Conservation (phyloP, 2,113 vertebrate species). For the Piaya cayana region DNA sequence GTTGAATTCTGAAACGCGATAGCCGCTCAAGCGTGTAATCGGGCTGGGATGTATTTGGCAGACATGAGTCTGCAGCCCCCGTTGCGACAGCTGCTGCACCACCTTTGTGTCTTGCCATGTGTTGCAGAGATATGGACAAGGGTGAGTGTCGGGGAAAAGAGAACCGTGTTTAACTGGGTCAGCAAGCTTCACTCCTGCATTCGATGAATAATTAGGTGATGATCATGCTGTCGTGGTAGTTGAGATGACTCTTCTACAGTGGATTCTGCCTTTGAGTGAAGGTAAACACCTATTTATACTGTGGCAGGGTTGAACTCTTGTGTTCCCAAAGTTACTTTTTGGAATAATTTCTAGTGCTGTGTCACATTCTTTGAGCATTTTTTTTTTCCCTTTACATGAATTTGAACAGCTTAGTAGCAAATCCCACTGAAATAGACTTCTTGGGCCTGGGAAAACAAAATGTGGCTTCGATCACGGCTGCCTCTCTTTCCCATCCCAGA, state of each 20-base stretch:
- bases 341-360: not conserved
- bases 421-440: not conserved
- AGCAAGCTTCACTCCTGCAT: not conserved
- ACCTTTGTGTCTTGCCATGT: not conserved
- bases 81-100: not conserved
- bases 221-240: not conserved
- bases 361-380: not conserved
- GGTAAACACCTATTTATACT: not conserved
- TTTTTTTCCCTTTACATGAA: not conserved
- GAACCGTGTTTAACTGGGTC: not conserved
- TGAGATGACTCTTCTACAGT: not conserved
- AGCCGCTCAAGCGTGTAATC: slow-evolving; percentile 59
- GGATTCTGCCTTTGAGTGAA: not conserved
- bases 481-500: accelerated
- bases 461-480: accelerated
- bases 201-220: not conserved
- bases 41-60: slow-evolving; percentile 26
- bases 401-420: not conserved
- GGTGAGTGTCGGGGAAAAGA: not conserved
- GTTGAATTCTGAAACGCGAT: slow-evolving; percentile 43
- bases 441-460: not conserved
- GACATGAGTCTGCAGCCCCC: not conserved
- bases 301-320: not conserved
- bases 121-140: not conserved
- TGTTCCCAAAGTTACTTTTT: not conserved